Base-by-base conservation (phyloP, 2,888 invertebrate genomes). In the Zygothrica quintamaculata region DNA sequence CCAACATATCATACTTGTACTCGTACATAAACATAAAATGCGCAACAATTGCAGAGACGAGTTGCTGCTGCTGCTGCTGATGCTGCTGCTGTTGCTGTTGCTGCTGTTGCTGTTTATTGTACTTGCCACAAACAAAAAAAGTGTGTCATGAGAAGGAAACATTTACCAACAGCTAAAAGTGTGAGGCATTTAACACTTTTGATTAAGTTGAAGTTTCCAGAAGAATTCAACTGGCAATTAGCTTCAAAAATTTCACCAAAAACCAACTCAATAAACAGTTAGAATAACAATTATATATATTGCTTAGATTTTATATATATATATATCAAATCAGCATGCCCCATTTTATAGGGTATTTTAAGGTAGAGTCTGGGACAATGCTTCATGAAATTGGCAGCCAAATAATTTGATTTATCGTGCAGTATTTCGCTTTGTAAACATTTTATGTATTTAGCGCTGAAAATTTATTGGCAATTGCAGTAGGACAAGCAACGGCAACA, bases 401-500 rank as follows among this genome's bases (percentile, higher is more conserved):
- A 55, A 57, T 66, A 55, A 62, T 62, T 68, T 78, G 82, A 78
- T 78, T 78, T 81, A 78, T 81, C 18, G 51, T 46, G 5, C n/a
- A 34, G 58, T 25, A 16, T 48, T 50, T 43, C 64, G 61, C 55
- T 68, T 64, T 74, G 75, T 75, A 62, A 74, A 72, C 67, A 77
- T 80, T 74, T 66, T 64, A 70, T 77, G 78, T 59, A 77, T 81
- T 77, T 65, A 67, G 73, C 65, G 73, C 53, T 48, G 48, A 18
- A 65, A 73, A 81, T 81, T 81, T 81, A 79, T 79, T 68, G 64
- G 36, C 66, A 15, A 15, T 37, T 15, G 40, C 47, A 50, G 18
- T 48, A 43, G 15, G 51, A 47, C 25, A 47, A 61, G 26, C 53
- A 31, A 8, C 53, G 25, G 16, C 36, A 46, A 44, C 46, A 56